A percentile compares a stretch with the other conserved stretches of the same genome.
Conservation (phyloP, 2,113 vertebrate species). For the Rhinoderma darwinii region DNA sequence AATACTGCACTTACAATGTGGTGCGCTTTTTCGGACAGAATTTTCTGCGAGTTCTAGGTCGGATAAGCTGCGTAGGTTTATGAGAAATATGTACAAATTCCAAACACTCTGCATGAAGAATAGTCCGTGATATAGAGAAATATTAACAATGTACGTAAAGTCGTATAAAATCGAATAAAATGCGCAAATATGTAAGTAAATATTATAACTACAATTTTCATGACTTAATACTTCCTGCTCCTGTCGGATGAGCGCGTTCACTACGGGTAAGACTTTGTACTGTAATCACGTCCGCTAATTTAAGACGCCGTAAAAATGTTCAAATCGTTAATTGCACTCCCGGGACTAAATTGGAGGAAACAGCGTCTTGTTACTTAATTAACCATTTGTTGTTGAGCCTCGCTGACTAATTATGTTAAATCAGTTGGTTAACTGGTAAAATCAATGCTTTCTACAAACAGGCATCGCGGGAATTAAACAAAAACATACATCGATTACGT, state of each 20-base stretch:
- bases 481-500: slow-evolving; percentile 4
- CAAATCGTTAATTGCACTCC: slow-evolving; percentile 47
- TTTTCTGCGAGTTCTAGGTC: no score
- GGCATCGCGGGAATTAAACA: slow-evolving; percentile 8
- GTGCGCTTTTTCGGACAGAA: no score
- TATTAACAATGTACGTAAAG: not conserved
- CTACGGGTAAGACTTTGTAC: not conserved
- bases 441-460: slow-evolving; percentile 31
- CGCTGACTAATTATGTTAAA: slow-evolving; percentile 48
- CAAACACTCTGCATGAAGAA: no score
- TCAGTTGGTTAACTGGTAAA: slow-evolving; percentile 45
- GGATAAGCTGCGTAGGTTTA: not conserved
- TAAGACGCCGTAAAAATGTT: slow-evolving; percentile 21
- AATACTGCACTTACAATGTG: no score
- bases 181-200: not conserved
- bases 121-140: not conserved
- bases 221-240: not conserved
- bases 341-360: slow-evolving; percentile 23
- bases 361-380: slow-evolving; percentile 32
- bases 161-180: not conserved
- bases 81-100: not conserved
- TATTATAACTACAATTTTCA: not conserved
- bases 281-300: slow-evolving; percentile 5
- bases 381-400: slow-evolving; percentile 48
- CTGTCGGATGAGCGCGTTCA: not conserved